Evolutionary conservation across 2,888 invertebrate genomes (phyloP).

Genomic region (Yponomeuta sedellus): DNA sequence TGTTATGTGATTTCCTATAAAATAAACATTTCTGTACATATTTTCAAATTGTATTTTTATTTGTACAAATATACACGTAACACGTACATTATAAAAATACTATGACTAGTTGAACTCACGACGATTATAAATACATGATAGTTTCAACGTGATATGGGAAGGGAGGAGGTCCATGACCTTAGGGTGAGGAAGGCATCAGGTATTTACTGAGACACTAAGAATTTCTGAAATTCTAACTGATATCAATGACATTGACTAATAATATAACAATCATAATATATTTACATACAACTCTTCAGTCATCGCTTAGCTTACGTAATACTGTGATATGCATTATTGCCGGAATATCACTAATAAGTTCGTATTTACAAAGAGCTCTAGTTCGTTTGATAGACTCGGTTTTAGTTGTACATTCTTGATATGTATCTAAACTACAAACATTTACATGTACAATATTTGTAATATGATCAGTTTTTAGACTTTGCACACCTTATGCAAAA

Average conservation of each 20-base stretch:
- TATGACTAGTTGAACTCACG: constrained; percentile 22
- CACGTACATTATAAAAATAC: constrained; percentile 44
- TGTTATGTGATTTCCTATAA: constrained; percentile 66
- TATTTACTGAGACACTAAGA: constrained; percentile 44
- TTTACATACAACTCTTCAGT: constrained; percentile 48
- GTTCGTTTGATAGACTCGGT: constrained; percentile 1
- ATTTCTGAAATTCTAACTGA: constrained; percentile 44
- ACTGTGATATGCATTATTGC: constrained; percentile 70
- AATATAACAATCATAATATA: constrained; percentile 28
- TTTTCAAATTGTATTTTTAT: constrained; percentile 68
- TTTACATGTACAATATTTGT: neutral
- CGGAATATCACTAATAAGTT: constrained; percentile 58
- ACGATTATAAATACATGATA: constrained; percentile 8
- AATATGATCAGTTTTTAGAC: neutral
- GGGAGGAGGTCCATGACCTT: too few relatives aligned
- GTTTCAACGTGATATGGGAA: neutral
- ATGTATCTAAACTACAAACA: constrained; percentile 31
- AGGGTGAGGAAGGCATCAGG: constrained; percentile 31
- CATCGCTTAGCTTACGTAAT: constrained; percentile 36
- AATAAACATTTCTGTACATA: constrained; percentile 75
- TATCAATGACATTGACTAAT: constrained; percentile 13
- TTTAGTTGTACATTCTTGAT: constrained; percentile 26
- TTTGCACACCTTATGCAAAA: too few relatives aligned
- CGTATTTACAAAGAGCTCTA: constrained; percentile 23
- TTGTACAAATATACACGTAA: constrained; percentile 33